phyloP scores from a whole-genome alignment of 1,140 invertebrate species.

The Micrasema longulum region DNA sequence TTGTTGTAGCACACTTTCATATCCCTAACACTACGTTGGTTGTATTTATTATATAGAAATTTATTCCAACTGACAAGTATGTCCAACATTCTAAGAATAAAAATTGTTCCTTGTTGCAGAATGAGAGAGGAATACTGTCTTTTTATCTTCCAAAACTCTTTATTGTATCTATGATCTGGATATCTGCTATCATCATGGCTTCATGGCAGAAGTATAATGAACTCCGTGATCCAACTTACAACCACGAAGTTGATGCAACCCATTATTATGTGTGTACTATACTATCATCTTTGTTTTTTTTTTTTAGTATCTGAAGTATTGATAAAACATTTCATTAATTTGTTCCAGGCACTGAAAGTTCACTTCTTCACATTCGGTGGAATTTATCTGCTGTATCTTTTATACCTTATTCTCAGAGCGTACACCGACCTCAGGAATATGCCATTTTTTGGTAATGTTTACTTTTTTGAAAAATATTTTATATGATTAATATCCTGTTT shows the following conservation, averaged over 20 bases:
- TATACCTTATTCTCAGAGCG: constrained; percentile 86
- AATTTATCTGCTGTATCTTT: constrained; percentile 87
- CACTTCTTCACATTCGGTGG: constrained; percentile 89
- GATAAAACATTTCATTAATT: constrained; percentile 1
- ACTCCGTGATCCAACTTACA: constrained; percentile 91
- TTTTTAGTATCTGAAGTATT: no score
- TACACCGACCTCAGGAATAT: constrained; percentile 95
- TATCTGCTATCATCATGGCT: constrained; percentile 85
- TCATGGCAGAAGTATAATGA: constrained; percentile 93
- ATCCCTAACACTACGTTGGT: no score
- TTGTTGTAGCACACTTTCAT: no score
- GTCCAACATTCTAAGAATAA: no score
- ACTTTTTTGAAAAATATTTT: neutral
- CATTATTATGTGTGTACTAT: constrained; percentile 85
- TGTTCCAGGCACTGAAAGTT: constrained; percentile 83
- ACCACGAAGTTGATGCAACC: constrained; percentile 87
- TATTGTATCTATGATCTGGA: constrained; percentile 89
- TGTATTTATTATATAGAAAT: no score
- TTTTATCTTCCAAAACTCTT: constrained; percentile 95
- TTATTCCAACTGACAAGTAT: no score
- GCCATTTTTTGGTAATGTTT: constrained; percentile 92
- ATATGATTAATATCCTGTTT: neutral
- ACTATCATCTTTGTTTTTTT: neutral
- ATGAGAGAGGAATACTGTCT: constrained; percentile 83
- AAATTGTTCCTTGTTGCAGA: constrained; percentile 72